Base-by-base conservation (phyloP, 1,140 invertebrate genomes). In the Ditylenchus dipsaci region DNA sequence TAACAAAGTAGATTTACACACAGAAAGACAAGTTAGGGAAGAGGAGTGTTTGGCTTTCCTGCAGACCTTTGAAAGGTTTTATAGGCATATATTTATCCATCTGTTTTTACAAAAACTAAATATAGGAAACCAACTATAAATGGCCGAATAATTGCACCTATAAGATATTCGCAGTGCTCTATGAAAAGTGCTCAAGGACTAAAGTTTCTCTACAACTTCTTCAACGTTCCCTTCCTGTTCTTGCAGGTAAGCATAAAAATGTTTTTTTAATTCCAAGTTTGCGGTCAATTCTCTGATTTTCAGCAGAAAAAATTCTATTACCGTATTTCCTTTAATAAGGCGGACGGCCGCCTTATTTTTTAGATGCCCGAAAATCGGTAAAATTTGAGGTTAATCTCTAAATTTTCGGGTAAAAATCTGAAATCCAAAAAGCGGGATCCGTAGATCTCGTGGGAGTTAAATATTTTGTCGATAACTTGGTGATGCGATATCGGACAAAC, bases 151-250 rank as follows among this genome's bases (percentile, higher is more conserved):
- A 58, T 53, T 26, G 73, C 75, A 1, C 74, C 90, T 81, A 87
- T 95, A 27, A 87, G 91, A 60, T 95, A 93, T 82, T 89, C 91
- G 1, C 92, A 95, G 83, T 88, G 91, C 0, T 96, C 93, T 1
- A 96, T 97, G 93, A 88, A 91, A 79, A 96, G 95, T 86, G 92
- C 92, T 11, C 96, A 95, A 87, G 94, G 94, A 30, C 84, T 97
- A 57, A 91, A 92, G 84, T 88, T 93, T 68, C 85, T 97, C 38
- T 92, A 97, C 85, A 93, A 93, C 85, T 97, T 96, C 84, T 91
- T 97, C 77, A 96, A 95, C 86, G 86, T 97, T 72, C 94, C 94
- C 66, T 97, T 95, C 81, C 86, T 97, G 42, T 89, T 92, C 80
- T 84, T 97, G 19, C 93, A 97, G 87, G 86, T 86, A 68, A 71